Evolutionary conservation across 1,140 invertebrate genomes (phyloP).

Genomic region (Pogonus chalceus): DNA sequence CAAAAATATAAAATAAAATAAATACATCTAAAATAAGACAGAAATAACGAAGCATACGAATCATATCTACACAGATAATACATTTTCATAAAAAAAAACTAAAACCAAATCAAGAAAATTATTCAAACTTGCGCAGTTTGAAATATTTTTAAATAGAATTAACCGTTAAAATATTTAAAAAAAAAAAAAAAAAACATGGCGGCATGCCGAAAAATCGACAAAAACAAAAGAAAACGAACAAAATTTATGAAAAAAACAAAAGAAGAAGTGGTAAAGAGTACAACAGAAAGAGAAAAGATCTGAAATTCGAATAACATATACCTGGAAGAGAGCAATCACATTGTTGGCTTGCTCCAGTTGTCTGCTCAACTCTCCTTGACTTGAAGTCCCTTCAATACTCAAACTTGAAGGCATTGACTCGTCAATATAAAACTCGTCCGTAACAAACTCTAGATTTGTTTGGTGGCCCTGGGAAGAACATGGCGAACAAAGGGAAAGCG

Average conservation of each 20-base stretch:
- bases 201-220: background rate
- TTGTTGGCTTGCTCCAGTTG: slow-evolving; percentile 48
- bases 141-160: too few species aligned
- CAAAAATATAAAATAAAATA: too few species aligned
- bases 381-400: slow-evolving; percentile 43
- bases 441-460: slow-evolving; percentile 52
- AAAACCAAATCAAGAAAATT: background rate
- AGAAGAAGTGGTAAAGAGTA: slow-evolving; percentile 12
- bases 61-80: too few species aligned
- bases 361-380: slow-evolving; percentile 31
- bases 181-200: slow-evolving; percentile 17
- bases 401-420: slow-evolving; percentile 66
- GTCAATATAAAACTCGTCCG: slow-evolving; percentile 77
- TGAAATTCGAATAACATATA: slow-evolving; percentile 36
- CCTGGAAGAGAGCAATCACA: slow-evolving; percentile 54
- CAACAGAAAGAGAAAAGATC: slow-evolving; percentile 16
- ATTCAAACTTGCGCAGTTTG: background rate
- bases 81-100: background rate
- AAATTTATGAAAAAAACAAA: slow-evolving; percentile 13
- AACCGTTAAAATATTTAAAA: slow-evolving; percentile 19
- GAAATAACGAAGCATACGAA: too few species aligned
- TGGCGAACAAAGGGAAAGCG: slow-evolving; percentile 25
- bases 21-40: too few species aligned
- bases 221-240: slow-evolving; percentile 14
- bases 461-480: slow-evolving; percentile 28